phyloP scores from a whole-genome alignment of 2,797 vertebrate species.

The Pantherophis vulpinus region DNA sequence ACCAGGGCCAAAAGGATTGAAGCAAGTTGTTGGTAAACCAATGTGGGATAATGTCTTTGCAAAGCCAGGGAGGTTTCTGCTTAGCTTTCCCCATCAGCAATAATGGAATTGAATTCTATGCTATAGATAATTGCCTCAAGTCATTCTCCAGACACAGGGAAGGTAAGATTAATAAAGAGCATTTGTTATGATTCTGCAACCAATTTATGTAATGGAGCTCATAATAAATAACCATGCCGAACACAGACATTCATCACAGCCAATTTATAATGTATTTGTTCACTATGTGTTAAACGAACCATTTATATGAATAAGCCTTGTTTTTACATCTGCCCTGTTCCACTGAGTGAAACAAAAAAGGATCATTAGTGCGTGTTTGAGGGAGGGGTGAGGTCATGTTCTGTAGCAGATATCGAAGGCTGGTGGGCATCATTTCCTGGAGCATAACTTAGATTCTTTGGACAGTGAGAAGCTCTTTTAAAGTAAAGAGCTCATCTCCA shows the following conservation, averaged over 20 bases:
- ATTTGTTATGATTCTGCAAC: constrained; percentile 70
- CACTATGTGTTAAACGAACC: constrained; percentile 57
- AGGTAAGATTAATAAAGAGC: constrained; percentile 71
- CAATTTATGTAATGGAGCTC: constrained; percentile 68
- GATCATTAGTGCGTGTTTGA: constrained; percentile 19
- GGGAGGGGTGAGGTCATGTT: background rate
- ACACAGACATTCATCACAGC: constrained; percentile 65
- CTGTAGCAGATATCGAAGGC: constrained; percentile 7
- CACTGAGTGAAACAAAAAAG: constrained; percentile 54
- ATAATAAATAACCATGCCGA: constrained; percentile 68
- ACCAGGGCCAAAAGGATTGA: constrained; percentile 8
- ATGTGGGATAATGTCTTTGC: constrained; percentile 13
- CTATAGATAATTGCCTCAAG: constrained; percentile 61
- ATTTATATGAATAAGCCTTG: constrained; percentile 59
- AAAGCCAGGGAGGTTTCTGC: constrained; percentile 27
- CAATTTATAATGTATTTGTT: constrained; percentile 69
- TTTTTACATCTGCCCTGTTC: constrained; percentile 42
- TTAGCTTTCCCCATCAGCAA: constrained; percentile 39
- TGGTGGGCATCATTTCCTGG: constrained; percentile 35
- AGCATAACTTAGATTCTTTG: constrained; percentile 27
- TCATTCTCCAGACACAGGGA: constrained; percentile 51
- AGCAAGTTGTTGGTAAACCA: constrained; percentile 24
- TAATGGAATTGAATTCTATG: constrained; percentile 55
- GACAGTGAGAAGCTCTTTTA: constrained; percentile 45
- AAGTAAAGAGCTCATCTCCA: constrained; percentile 20